phyloP scores from a whole-genome alignment of 2,113 vertebrate genomes.

The Isurus oxyrinchus region DNA sequence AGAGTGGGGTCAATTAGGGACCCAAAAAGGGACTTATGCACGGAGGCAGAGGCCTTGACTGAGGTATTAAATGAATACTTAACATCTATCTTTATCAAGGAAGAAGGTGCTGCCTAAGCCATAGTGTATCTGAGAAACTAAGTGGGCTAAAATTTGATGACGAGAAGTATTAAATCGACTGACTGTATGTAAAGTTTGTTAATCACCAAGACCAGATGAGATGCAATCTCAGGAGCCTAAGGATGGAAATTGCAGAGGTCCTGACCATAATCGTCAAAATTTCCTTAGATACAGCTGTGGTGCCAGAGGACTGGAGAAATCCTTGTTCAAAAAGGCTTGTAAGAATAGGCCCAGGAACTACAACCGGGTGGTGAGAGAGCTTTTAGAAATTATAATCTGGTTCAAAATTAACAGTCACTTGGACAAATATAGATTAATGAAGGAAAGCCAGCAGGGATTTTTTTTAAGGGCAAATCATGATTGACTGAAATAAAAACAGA shows the following conservation, averaged over 20 bases:
- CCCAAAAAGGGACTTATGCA: too few relatives aligned
- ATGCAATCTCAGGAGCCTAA: background rate
- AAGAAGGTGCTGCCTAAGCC: too few relatives aligned
- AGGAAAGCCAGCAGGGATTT: background rate
- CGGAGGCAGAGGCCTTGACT: too few relatives aligned
- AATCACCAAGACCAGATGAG: background rate
- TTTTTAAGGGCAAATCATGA: background rate
- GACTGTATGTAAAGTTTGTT: background rate
- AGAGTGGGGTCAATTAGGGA: too few relatives aligned
- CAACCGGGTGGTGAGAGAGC: background rate
- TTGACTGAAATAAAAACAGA: background rate
- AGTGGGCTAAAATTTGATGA: too few relatives aligned
- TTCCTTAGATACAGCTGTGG: too few relatives aligned
- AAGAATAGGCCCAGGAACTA: background rate
- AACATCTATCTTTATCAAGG: too few relatives aligned
- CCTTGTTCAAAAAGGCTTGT: background rate
- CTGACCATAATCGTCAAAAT: background rate
- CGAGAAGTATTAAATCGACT: too few relatives aligned
- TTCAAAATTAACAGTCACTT: background rate
- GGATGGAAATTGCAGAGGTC: background rate
- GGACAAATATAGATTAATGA: background rate
- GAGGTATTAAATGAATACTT: too few relatives aligned
- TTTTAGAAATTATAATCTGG: background rate
- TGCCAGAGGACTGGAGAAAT: background rate
- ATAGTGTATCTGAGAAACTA: too few relatives aligned